Conservation (phyloP, 2,797 vertebrate species). For the Falco rusticolus region DNA sequence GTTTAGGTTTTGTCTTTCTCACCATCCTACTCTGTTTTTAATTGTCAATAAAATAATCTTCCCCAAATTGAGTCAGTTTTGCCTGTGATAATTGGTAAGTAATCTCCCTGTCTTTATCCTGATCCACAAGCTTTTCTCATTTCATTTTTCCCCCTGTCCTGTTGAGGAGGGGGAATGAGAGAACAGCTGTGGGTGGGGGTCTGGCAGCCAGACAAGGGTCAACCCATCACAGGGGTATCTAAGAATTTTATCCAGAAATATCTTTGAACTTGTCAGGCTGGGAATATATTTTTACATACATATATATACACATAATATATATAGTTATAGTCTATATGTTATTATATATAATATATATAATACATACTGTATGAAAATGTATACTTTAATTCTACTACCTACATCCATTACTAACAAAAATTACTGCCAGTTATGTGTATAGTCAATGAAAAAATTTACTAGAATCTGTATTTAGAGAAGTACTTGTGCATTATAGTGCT, state of each 20-base stretch:
- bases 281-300: neutral
- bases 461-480: too few relatives aligned
- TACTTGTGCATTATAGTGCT: too few relatives aligned
- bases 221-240: neutral
- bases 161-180: neutral
- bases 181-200: neutral
- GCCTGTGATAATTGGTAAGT: fast-evolving
- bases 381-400: neutral
- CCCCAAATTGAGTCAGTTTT: fast-evolving
- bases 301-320: too few relatives aligned
- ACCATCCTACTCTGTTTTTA: too few relatives aligned
- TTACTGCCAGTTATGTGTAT: too few relatives aligned
- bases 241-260: neutral
- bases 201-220: neutral
- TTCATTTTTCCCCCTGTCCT: neutral
- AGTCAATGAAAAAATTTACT: too few relatives aligned
- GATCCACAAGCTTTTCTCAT: fast-evolving
- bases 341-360: too few relatives aligned
- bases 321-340: too few relatives aligned
- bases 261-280: neutral
- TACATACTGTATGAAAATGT: too few relatives aligned
- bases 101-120: fast-evolving
- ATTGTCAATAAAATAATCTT: too few relatives aligned
- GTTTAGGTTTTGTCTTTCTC: too few relatives aligned
- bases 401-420: neutral